Evolutionary conservation across 2,113 vertebrate genomes (phyloP).

Genomic region (Axis porcinus): DNA sequence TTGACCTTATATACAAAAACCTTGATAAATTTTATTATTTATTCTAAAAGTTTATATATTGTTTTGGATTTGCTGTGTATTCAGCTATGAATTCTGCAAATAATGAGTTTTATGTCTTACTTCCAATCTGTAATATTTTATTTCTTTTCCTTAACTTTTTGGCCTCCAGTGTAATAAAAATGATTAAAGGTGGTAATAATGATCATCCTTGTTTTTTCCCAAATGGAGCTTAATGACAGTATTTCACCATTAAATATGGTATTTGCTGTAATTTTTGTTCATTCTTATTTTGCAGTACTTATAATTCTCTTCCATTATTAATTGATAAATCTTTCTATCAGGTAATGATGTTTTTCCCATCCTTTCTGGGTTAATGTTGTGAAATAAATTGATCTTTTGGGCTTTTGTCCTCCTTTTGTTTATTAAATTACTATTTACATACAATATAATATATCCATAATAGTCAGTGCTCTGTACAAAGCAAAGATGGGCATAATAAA

Average conservation of each 20-base stretch:
- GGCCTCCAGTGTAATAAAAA: background rate
- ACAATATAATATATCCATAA: background rate
- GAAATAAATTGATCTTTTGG: background rate
- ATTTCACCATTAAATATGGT: background rate
- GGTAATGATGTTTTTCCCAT: background rate
- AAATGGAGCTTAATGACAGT: background rate
- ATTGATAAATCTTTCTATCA: background rate
- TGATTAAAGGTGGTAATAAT: background rate
- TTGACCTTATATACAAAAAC: background rate
- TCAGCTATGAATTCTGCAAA: background rate
- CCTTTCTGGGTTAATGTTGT: background rate
- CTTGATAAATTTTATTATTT: background rate
- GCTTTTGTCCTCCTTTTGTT: background rate
- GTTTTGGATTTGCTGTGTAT: background rate
- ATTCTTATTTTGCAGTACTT: background rate
- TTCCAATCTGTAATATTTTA: background rate
- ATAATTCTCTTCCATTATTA: background rate
- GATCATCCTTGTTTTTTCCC: background rate
- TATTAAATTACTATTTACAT: background rate
- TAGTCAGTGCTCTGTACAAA: background rate
- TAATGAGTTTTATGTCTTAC: background rate
- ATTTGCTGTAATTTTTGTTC: background rate
- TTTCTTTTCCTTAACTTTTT: background rate
- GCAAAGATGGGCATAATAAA: accelerated
- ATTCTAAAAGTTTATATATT: background rate